Conservation (phyloP, 2,797 vertebrate genomes). For the Sandelia bainsii region DNA sequence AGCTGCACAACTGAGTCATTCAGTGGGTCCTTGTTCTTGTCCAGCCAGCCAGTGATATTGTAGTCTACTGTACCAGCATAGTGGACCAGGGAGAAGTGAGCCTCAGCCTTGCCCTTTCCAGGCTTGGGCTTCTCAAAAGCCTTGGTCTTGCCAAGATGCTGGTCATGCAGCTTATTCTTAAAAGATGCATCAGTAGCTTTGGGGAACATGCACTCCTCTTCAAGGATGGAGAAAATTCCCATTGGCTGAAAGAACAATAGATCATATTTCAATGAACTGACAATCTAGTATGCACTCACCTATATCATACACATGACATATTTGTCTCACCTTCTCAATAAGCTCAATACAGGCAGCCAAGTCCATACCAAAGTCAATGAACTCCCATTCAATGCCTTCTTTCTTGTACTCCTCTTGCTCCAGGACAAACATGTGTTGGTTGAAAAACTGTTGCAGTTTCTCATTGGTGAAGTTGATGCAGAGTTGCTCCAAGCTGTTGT, state of each 20-base stretch:
- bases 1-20: conserved; percentile 89
- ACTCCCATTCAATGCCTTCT: conserved; percentile 81
- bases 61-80: conserved; percentile 91
- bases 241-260: conserved; percentile 68
- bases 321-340: conserved; percentile 88
- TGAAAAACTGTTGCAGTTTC: conserved; percentile 87
- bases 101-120: conserved; percentile 87
- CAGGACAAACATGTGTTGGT: conserved; percentile 86
- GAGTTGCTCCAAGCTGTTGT: conserved; percentile 81
- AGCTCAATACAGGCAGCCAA: conserved; percentile 90
- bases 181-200: conserved; percentile 87
- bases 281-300: background rate
- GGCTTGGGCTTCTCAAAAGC: conserved; percentile 87
- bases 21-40: conserved; percentile 92
- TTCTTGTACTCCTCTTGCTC: conserved; percentile 88
- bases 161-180: conserved; percentile 91
- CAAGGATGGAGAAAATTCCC: conserved; percentile 86
- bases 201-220: conserved; percentile 91
- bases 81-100: conserved; percentile 89
- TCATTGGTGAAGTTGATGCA: conserved; percentile 88
- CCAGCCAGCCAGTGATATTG: conserved; percentile 88
- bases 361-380: conserved; percentile 86
- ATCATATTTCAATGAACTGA: conserved; percentile 16
- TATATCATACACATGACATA: too few relatives aligned
- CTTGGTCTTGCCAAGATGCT: conserved; percentile 88